Conservation (phyloP, 1,140 invertebrate genomes). For the Polypedilum pembai region DNA sequence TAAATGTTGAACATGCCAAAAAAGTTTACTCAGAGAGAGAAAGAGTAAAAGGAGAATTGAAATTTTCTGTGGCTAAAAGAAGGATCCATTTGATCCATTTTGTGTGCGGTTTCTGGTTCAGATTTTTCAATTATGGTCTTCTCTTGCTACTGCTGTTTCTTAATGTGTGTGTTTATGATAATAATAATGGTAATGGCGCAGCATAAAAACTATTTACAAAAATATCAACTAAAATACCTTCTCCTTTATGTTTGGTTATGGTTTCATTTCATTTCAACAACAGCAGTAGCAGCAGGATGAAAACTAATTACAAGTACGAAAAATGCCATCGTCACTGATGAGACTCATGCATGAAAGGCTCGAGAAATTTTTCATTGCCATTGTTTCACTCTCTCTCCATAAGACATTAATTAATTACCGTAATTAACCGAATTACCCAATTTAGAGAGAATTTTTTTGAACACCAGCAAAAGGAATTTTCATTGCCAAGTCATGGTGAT, state of each 20-base stretch:
- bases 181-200: not conserved
- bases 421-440: conserved; percentile 27
- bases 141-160: too few relatives aligned
- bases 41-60: too few relatives aligned
- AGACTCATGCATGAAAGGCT: not conserved
- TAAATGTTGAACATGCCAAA: conserved; percentile 15
- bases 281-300: not conserved
- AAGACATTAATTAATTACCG: conserved; percentile 28
- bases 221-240: not conserved
- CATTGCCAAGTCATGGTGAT: not conserved
- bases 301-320: not conserved
- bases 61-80: too few relatives aligned
- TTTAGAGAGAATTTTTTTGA: not conserved
- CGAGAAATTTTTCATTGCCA: too few relatives aligned
- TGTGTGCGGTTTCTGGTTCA: too few relatives aligned
- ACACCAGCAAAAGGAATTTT: conserved; percentile 9
- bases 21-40: too few relatives aligned
- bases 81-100: too few relatives aligned
- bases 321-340: not conserved
- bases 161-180: not conserved
- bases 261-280: not conserved
- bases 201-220: conserved; percentile 2
- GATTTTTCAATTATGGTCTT: too few relatives aligned
- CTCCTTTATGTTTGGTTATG: not conserved
- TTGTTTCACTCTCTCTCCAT: not conserved